Percentiles rank a stretch among this genome's conserved stretches.
Evolutionary conservation across 1,140 invertebrate species (phyloP).

Genomic region (Vollenhovia emeryi): DNA sequence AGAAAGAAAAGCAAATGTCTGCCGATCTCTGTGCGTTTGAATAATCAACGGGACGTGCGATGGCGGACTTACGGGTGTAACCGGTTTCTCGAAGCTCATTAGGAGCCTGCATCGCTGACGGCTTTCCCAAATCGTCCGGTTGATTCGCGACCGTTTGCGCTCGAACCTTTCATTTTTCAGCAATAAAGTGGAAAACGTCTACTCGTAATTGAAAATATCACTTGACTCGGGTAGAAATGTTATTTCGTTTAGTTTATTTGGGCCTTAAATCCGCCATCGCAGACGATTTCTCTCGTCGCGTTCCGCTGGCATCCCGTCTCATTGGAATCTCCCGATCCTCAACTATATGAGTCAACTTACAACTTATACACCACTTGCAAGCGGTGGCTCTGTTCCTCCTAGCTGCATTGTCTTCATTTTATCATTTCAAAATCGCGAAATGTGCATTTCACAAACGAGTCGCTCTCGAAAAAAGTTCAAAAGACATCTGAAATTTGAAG

Average conservation of each 20-base stretch:
- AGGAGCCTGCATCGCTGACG: not conserved
- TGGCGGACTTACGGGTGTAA: not conserved
- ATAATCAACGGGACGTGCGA: slow-evolving; percentile 46
- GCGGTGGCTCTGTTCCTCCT: not conserved
- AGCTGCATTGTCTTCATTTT: slow-evolving; percentile 5
- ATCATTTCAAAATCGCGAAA: not conserved
- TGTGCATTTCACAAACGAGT: not conserved
- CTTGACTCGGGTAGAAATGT: not conserved
- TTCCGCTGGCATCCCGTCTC: not conserved
- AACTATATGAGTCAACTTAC: slow-evolving; percentile 21
- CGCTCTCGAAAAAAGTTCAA: too few species aligned
- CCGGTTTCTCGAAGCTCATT: not conserved
- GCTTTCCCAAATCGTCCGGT: not conserved
- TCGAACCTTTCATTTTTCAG: not conserved
- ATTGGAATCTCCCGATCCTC: not conserved
- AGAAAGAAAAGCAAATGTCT: slow-evolving; percentile 44
- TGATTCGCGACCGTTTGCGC: not conserved
- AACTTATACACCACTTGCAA: not conserved
- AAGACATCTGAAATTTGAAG: not conserved
- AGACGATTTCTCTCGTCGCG: not conserved
- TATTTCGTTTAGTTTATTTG: slow-evolving; percentile 11
- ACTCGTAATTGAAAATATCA: slow-evolving; percentile 9
- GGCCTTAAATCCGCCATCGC: slow-evolving; percentile 12
- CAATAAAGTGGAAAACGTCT: not conserved
- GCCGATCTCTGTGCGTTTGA: slow-evolving; percentile 66